A percentile compares a stretch with the other conserved stretches of the same genome.
These are phyloP conservation scores for Chascanopsetta lugubris DNA, from an alignment of 2,113 vertebrate species.

Conservation along the genomic window DNA sequence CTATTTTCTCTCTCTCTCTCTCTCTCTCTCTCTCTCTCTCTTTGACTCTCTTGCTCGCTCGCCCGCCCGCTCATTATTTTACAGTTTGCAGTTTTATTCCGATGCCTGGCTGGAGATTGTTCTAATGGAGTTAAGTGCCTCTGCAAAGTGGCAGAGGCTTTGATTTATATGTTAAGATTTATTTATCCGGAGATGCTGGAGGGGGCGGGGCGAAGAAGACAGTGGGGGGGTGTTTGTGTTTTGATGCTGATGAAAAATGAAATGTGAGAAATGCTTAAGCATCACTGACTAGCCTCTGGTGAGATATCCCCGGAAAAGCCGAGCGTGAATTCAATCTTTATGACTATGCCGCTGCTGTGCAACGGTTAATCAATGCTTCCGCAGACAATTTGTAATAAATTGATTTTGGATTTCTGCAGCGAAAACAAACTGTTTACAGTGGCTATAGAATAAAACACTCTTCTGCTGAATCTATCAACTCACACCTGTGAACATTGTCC, in stretches of 20 bases:
- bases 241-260: conserved; percentile 52
- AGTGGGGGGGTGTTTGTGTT: no score
- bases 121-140: conserved; percentile 28
- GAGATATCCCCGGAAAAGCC: conserved; percentile 24
- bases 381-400: conserved; percentile 20
- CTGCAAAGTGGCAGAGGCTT: no score
- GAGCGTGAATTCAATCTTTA: conserved; percentile 28
- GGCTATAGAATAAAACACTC: conserved; percentile 17
- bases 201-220: no score
- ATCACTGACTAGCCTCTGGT: conserved; percentile 28
- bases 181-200: conserved; percentile 47
- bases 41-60: conserved; percentile 48
- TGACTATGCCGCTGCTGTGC: conserved; percentile 14
- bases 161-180: conserved; percentile 42
- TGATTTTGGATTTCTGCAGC: conserved; percentile 18
- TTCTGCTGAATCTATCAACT: conserved; percentile 26
- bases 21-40: conserved; percentile 42
- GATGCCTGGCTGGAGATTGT: conserved; percentile 28
- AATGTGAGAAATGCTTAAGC: conserved; percentile 42
- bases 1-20: conserved; percentile 27
- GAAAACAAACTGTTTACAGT: conserved; percentile 8
- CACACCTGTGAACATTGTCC: conserved; percentile 1
- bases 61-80: conserved; percentile 9
- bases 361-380: conserved; percentile 41
- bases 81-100: conserved; percentile 25